Evolutionary conservation across 2,113 vertebrate species (phyloP).

Genomic region (Gila orcuttii): DNA sequence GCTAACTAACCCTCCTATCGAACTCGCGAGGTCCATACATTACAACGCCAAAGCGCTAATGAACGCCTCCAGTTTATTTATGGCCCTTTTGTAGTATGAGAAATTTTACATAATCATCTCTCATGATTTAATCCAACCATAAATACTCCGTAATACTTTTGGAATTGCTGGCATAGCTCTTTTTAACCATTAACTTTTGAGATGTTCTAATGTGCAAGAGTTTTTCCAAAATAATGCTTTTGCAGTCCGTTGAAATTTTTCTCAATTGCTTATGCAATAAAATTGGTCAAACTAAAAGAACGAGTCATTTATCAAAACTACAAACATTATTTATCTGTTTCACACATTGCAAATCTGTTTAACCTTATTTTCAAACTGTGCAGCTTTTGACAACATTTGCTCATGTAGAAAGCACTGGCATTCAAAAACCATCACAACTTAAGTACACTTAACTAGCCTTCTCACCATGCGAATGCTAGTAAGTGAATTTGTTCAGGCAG

Average conservation of each 20-base stretch:
- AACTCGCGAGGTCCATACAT: slow-evolving; percentile 68
- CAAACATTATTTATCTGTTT: not conserved
- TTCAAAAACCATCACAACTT: not conserved
- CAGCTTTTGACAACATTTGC: not conserved
- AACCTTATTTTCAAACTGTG: not conserved
- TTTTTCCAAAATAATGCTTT: slow-evolving; percentile 17
- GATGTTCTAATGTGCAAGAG: not conserved
- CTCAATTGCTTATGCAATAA: slow-evolving; percentile 9
- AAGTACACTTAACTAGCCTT: not conserved
- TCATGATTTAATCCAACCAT: slow-evolving; percentile 66
- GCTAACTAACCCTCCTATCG: slow-evolving; percentile 67
- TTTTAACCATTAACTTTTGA: slow-evolving; percentile 26
- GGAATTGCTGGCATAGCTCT: slow-evolving; percentile 28
- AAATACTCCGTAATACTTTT: slow-evolving; percentile 61
- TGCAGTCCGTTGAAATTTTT: not conserved
- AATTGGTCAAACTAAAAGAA: not conserved
- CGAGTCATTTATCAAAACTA: not conserved
- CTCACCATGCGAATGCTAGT: not conserved
- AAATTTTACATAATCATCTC: slow-evolving; percentile 73
- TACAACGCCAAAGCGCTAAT: slow-evolving; percentile 69
- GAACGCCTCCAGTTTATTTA: slow-evolving; percentile 73
- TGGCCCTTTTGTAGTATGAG: slow-evolving; percentile 70
- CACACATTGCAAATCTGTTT: not conserved
- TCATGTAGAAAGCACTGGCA: not conserved
- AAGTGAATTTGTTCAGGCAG: not conserved